Base-by-base conservation (phyloP, 2,888 invertebrate genomes). In the Melieria crassipennis region DNA sequence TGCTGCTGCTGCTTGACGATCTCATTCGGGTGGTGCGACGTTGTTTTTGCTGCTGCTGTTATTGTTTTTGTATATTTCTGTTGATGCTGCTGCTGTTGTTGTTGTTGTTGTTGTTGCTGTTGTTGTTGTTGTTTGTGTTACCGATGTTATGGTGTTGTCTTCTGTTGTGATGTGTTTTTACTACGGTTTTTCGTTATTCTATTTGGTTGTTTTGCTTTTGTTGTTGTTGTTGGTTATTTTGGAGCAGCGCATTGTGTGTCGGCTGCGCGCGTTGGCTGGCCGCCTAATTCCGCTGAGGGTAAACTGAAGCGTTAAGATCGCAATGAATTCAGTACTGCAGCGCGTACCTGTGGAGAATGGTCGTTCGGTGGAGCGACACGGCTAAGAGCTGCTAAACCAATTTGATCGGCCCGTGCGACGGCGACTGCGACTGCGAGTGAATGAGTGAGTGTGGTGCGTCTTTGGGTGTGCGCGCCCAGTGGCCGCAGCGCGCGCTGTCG, bases 311-410 rank as follows among this genome's bases (percentile, higher is more conserved):
- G 75, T 77, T 76, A 75, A 78, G 76, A 77, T 77, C 76, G 75
- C 74, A 76, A 73, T 72, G 73, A 76, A 76, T 76, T 77, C 77
- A 78, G 78, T 78, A 76, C 77, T 77, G 75, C 76, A 77, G 71
- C 78, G 76, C 76, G 75, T 76, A 75, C 75, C 77, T 77, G 75
- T 73, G 76, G 72, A 75, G 77, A 75, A 76, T 78, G 78, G 76
- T 78, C 77, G 78, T 74, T 73, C 61, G 65, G 69, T 48, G 69
- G 56, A 57, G 60, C 58, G 55, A 72, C 45, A 55, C 43, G 5
- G 10, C 56, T 56, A 30, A 62, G 55, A 56, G 16, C 56, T 45
- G 30, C 52, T 50, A 46, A n/a, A n/a, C 52, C 52, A 50, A 50
- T 11, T 10, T 2, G 52, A 10, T 11, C 52, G 10, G n/a, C 52